Conservation (phyloP, 2,113 vertebrate species). For the Vireo altiloquus region DNA sequence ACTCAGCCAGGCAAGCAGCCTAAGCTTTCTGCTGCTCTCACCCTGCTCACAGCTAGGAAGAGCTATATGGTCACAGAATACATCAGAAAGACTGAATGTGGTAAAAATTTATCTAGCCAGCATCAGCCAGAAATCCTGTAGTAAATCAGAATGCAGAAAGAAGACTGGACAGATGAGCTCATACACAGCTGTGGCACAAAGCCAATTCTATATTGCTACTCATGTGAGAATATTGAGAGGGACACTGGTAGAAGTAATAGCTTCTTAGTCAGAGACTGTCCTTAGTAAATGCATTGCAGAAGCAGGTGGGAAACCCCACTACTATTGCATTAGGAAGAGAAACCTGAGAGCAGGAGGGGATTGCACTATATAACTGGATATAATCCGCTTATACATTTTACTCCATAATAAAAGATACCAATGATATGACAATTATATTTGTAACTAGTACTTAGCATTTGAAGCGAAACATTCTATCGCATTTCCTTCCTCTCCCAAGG, state of each 20-base stretch:
- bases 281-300: not conserved
- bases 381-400: not conserved
- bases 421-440: not conserved
- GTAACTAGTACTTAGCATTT: not conserved
- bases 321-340: not conserved
- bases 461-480: not conserved
- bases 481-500: not conserved
- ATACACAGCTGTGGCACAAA: not conserved
- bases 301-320: not conserved
- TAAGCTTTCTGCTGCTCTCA: not conserved
- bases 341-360: not conserved
- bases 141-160: not conserved
- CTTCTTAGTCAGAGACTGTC: not conserved
- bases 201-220: not conserved
- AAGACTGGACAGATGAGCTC: not conserved
- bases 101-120: not conserved
- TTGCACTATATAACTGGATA: not conserved
- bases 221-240: not conserved
- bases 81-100: not conserved
- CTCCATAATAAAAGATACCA: not conserved
- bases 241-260: rapidly evolving
- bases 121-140: not conserved
- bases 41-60: not conserved
- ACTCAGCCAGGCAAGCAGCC: not conserved
- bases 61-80: not conserved